A percentile compares a stretch with the other conserved stretches of the same genome.
Conservation (phyloP, 2,113 vertebrate genomes). For the Cyanistes caeruleus region DNA sequence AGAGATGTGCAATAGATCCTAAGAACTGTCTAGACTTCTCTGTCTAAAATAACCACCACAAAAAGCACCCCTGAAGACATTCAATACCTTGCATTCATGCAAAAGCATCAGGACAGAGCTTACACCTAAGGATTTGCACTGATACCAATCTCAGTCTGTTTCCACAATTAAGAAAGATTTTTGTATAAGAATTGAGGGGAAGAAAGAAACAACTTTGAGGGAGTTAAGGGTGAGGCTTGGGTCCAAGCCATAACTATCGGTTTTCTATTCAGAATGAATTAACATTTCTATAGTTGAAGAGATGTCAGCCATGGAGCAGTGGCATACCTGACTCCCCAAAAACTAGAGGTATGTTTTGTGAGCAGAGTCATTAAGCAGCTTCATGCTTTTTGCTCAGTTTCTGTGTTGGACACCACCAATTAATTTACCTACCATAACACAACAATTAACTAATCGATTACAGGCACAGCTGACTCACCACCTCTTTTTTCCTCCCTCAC, state of each 20-base stretch:
- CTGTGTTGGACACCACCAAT: neutral
- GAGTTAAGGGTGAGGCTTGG: neutral
- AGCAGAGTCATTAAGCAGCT: neutral
- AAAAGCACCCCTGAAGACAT: neutral
- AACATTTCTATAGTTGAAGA: neutral
- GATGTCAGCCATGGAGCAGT: neutral
- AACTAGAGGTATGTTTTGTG: neutral
- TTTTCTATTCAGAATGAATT: constrained; percentile 3
- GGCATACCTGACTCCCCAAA: neutral
- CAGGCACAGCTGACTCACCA: neutral
- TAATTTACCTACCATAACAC: neutral
- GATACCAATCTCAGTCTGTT: constrained; percentile 1
- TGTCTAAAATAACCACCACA: neutral
- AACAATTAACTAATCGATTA: neutral
- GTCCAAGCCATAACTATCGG: neutral
- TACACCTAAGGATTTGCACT: neutral
- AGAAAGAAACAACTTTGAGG: neutral
- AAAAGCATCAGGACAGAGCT: neutral
- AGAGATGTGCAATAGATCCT: constrained; percentile 6
- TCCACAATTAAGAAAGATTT: constrained; percentile 40
- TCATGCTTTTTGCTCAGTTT: neutral
- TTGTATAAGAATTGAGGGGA: constrained; percentile 14
- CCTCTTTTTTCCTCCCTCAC: neutral
- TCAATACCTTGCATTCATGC: constrained; percentile 4
- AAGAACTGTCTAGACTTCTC: constrained; percentile 42